A percentile compares a stretch with the other conserved stretches of the same genome.
phyloP scores from a whole-genome alignment of 2,113 vertebrate genomes.

The Megalops atlanticus region DNA sequence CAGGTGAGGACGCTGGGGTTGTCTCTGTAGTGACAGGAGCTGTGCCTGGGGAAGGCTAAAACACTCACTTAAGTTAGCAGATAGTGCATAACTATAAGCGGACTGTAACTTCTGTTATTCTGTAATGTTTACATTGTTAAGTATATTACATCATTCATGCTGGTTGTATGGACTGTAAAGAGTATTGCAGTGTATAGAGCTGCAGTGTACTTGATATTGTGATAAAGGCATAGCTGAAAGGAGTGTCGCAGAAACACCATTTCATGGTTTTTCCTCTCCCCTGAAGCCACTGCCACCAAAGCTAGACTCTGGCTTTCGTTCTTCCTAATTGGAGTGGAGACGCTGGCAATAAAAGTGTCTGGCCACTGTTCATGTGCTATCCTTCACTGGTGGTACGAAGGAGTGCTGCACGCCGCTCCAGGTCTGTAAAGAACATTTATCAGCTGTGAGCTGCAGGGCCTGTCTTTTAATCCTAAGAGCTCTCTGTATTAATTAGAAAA shows the following conservation, averaged over 20 bases:
- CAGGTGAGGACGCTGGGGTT: slow-evolving; percentile 77
- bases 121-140: too few species aligned
- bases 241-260: slow-evolving; percentile 29
- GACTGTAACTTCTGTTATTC: too few species aligned
- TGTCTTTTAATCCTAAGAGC: not conserved
- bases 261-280: slow-evolving; percentile 37
- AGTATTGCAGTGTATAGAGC: not conserved
- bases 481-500: slow-evolving; percentile 28
- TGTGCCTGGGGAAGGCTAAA: too few species aligned
- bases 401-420: slow-evolving; percentile 20
- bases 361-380: slow-evolving; percentile 50
- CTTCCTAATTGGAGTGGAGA: slow-evolving; percentile 58
- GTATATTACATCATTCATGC: too few species aligned
- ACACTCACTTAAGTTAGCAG: too few species aligned
- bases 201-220: not conserved
- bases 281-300: slow-evolving; percentile 24
- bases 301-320: slow-evolving; percentile 29
- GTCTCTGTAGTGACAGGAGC: not conserved
- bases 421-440: slow-evolving; percentile 10
- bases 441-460: not conserved
- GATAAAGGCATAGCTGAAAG: not conserved
- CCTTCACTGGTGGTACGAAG: slow-evolving; percentile 47
- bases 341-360: slow-evolving; percentile 60
- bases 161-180: too few species aligned
- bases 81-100: too few species aligned